Evolutionary conservation across 2,888 invertebrate genomes (phyloP).

Genomic region (Rotaria macrura): DNA sequence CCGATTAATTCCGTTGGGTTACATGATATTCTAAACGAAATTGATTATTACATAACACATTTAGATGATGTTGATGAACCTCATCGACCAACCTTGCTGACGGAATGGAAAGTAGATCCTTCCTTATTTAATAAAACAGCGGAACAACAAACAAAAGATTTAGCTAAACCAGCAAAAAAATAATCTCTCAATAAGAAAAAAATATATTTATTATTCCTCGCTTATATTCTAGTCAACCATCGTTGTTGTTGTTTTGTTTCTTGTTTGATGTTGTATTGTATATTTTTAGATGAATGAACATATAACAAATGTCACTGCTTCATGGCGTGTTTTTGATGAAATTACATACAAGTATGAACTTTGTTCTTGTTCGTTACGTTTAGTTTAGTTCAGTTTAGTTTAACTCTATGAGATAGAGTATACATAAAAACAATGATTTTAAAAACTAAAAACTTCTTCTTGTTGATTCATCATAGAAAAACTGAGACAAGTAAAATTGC

Average conservation of each 20-base stretch:
- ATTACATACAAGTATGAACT: not conserved
- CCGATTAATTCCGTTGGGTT: not conserved
- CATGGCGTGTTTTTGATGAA: constrained; percentile 4
- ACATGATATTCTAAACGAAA: not conserved
- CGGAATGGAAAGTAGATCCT: not conserved
- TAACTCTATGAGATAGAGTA: too few relatives aligned
- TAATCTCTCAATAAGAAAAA: not conserved
- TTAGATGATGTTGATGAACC: constrained; percentile 19
- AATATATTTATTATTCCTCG: too few relatives aligned
- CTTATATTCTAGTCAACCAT: not conserved
- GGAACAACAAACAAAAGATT: constrained; percentile 13
- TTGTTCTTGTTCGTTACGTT: too few relatives aligned
- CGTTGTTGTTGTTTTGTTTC: not conserved
- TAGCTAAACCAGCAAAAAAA: not conserved
- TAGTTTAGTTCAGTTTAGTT: too few relatives aligned
- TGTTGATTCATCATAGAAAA: not conserved
- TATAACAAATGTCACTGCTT: not conserved
- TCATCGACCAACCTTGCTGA: not conserved
- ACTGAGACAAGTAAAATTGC: not conserved
- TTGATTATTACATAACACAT: constrained; percentile 18
- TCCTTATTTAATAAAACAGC: not conserved
- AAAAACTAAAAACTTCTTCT: too few relatives aligned
- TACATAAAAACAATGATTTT: too few relatives aligned
- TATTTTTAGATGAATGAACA: constrained; percentile 11
- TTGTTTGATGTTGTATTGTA: too few relatives aligned